A percentile compares a stretch with the other conserved stretches of the same genome.
These are phyloP conservation scores for Smutsia temminckii DNA, from an alignment of 2,797 vertebrate genomes.

Conservation along the genomic window DNA sequence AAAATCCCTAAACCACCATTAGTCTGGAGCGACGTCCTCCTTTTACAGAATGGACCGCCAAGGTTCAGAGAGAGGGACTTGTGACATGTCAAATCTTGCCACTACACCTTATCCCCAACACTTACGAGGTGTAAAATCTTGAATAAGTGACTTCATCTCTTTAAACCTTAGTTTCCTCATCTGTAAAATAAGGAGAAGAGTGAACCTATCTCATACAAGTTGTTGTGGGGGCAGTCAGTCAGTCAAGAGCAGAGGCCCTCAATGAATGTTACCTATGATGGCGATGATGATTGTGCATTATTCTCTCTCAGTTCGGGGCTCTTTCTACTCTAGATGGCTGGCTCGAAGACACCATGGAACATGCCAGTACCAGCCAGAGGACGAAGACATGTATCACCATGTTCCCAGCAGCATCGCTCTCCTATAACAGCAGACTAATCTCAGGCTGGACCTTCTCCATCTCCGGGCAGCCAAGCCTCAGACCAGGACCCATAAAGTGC, in stretches of 20 bases:
- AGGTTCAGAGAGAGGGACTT: not conserved
- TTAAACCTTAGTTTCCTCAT: not conserved
- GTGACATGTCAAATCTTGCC: not conserved
- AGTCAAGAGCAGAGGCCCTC: not conserved
- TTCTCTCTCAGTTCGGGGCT: not conserved
- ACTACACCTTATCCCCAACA: not conserved
- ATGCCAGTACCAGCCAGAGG: not conserved
- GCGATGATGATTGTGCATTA: accelerated
- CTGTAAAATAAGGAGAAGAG: not conserved
- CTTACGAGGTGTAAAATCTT: not conserved
- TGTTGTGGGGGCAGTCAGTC: not conserved
- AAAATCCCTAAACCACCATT: not conserved
- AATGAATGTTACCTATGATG: not conserved
- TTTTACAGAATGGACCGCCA: not conserved
- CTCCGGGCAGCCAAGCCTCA: not conserved
- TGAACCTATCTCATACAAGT: accelerated
- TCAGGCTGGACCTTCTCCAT: not conserved
- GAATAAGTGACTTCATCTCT: not conserved
- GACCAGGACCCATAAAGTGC: not conserved
- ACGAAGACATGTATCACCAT: not conserved
- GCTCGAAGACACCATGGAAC: not conserved
- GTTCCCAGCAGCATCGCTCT: not conserved
- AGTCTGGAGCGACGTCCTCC: not conserved
- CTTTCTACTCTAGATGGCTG: not conserved
- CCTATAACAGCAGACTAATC: not conserved